Conservation (phyloP, 2,113 vertebrate genomes). For the Pachypanchax playfairii region DNA sequence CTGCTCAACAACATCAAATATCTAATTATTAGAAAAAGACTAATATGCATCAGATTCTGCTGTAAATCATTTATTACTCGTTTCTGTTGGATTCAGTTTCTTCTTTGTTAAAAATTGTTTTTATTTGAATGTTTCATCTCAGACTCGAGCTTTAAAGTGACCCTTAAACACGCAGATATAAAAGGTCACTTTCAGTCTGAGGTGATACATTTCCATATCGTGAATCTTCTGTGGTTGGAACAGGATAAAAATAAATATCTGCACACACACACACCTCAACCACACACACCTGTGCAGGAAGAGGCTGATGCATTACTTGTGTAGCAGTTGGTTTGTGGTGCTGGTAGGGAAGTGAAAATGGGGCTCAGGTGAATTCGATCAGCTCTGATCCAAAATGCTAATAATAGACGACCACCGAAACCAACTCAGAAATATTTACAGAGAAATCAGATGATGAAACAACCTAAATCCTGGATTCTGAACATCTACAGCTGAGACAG, state of each 20-base stretch:
- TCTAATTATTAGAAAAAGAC: too few species aligned
- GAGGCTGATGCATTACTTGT: conserved; percentile 42
- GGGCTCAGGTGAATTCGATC: conserved; percentile 57
- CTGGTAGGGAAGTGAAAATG: conserved; percentile 61
- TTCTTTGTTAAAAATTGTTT: too few species aligned
- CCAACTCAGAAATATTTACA: conserved; percentile 29
- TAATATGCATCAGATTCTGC: too few species aligned
- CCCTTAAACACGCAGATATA: too few species aligned
- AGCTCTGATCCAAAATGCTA: conserved; percentile 25
- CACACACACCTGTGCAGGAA: conserved; percentile 71
- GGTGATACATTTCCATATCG: conserved; percentile 10
- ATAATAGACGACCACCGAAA: conserved; percentile 57
- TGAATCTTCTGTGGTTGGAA: conserved; percentile 49
- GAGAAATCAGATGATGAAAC: conserved; percentile 31
- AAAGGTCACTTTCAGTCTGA: too few species aligned
- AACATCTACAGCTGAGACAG: too few species aligned
- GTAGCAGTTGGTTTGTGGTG: conserved; percentile 44
- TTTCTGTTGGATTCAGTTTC: too few species aligned
- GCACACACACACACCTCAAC: conserved; percentile 32
- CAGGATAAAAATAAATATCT: conserved; percentile 49
- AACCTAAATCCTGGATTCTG: not conserved
- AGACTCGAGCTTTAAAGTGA: too few species aligned
- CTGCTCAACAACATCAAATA: too few species aligned
- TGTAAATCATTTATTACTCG: too few species aligned
- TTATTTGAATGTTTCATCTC: too few species aligned